Evolutionary conservation across 2,113 vertebrate species (phyloP).

Genomic region (Maccullochella peelii): DNA sequence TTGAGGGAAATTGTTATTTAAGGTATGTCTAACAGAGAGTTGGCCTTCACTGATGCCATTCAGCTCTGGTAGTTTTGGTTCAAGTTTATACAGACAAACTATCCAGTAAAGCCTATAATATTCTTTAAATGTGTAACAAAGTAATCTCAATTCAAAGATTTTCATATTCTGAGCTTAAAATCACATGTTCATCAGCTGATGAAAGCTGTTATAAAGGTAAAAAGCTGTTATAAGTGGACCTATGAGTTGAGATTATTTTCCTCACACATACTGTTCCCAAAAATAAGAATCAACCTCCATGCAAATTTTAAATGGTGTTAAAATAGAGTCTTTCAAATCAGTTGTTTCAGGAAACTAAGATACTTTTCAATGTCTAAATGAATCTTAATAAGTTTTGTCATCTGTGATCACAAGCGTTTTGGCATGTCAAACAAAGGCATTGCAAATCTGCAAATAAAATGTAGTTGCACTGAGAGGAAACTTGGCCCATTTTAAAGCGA

Average conservation of each 20-base stretch:
- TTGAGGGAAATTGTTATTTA: background rate
- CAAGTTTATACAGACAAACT: background rate
- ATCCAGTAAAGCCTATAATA: background rate
- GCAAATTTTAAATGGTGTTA: background rate
- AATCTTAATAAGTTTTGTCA: background rate
- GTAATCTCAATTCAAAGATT: background rate
- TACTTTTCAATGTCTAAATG: background rate
- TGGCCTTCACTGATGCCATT: background rate
- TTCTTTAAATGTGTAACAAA: background rate
- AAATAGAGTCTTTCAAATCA: background rate
- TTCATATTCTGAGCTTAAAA: background rate
- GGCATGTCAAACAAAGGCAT: background rate
- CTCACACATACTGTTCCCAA: background rate
- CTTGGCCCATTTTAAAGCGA: background rate
- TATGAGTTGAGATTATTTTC: background rate
- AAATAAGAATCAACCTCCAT: background rate
- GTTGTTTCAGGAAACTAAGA: background rate
- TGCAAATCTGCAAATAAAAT: constrained; percentile 8
- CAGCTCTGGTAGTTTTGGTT: background rate
- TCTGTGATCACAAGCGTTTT: background rate
- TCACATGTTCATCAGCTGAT: background rate
- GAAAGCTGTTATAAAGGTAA: background rate
- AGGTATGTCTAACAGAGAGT: background rate
- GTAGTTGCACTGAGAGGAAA: background rate
- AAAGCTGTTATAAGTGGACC: background rate